Evolutionary conservation across 2,113 vertebrate species (phyloP).

Genomic region (Lophura nycthemera): DNA sequence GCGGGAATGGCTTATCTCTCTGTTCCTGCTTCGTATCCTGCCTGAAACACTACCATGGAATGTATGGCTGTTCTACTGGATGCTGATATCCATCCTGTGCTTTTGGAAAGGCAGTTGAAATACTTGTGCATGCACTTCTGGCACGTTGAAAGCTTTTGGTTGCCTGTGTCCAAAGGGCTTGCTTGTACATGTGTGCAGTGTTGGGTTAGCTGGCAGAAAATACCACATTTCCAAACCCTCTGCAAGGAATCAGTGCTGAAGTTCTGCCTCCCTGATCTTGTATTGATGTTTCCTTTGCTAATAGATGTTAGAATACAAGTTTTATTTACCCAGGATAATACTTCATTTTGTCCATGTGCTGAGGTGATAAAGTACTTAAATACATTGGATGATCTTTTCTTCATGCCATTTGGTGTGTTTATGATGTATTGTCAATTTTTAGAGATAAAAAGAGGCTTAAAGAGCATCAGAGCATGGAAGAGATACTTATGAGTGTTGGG

Average conservation of each 20-base stretch:
- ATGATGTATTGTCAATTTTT: neutral
- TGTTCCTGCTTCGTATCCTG: neutral
- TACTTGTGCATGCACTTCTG: neutral
- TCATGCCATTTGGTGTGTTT: neutral
- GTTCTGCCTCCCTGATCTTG: neutral
- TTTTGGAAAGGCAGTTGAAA: neutral
- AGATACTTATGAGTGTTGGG: neutral
- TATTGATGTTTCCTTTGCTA: neutral
- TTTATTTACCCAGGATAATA: neutral
- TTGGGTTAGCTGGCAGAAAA: neutral
- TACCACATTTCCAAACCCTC: neutral
- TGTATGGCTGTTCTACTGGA: neutral
- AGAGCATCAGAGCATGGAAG: neutral
- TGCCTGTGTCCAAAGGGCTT: neutral
- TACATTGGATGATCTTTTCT: neutral
- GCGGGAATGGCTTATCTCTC: neutral
- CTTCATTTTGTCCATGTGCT: neutral
- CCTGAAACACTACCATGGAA: neutral
- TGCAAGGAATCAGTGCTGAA: neutral
- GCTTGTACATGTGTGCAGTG: neutral
- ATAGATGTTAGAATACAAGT: neutral
- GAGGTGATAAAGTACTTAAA: neutral
- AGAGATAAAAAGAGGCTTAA: neutral
- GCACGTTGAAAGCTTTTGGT: neutral
- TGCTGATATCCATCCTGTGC: neutral